Evolutionary conservation across 2,113 vertebrate genomes (phyloP).

Genomic region (Passer montanus): DNA sequence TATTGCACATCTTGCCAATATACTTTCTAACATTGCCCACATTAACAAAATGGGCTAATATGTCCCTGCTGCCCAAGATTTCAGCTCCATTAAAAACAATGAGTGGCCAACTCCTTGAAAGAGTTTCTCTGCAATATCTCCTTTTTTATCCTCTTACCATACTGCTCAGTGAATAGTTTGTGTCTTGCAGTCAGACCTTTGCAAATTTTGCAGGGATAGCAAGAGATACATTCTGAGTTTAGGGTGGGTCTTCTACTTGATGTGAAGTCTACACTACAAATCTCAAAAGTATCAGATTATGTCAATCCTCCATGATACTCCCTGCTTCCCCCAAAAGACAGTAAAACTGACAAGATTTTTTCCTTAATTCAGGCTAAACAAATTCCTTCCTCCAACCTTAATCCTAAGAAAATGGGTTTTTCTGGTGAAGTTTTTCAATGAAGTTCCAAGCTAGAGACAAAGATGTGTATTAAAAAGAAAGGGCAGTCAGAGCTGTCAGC

Average conservation of each 20-base stretch:
- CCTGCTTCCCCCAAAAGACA: rapidly evolving
- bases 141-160: background rate
- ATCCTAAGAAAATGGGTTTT: background rate
- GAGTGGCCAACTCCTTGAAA: background rate
- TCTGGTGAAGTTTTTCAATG: background rate
- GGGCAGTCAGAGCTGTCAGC: background rate
- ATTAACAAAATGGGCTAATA: background rate
- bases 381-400: background rate
- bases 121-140: background rate
- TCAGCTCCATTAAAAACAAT: background rate
- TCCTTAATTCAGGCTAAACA: background rate
- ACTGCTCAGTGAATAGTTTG: background rate
- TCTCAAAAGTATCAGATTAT: background rate
- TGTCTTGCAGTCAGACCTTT: background rate
- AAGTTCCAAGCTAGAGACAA: background rate
- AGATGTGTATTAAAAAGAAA: background rate
- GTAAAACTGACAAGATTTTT: background rate
- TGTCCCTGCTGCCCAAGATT: background rate
- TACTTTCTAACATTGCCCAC: background rate
- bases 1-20: background rate
- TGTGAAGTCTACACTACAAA: background rate
- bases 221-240: background rate
- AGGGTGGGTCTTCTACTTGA: background rate
- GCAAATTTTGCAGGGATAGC: background rate
- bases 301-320: background rate